Evolutionary conservation across 2,797 vertebrate species (phyloP).

Genomic region (Streptopelia turtur): DNA sequence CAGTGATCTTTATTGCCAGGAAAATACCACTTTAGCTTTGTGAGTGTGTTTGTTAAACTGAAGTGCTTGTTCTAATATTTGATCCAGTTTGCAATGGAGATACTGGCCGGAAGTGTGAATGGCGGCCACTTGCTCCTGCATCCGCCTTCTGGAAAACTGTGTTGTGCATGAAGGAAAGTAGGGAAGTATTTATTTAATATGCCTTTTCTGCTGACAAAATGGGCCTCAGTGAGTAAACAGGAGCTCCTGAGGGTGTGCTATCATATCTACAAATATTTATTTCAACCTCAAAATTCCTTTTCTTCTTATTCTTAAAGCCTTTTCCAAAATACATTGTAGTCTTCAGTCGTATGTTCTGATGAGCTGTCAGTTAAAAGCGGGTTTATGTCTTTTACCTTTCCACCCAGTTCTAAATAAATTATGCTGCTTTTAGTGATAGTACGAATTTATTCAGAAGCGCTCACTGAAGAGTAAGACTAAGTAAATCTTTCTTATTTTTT

Average conservation of each 20-base stretch:
- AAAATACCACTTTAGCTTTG: neutral
- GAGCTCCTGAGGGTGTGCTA: neutral
- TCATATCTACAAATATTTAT: constrained; percentile 9
- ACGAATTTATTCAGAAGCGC: neutral
- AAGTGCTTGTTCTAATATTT: neutral
- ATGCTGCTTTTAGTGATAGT: neutral
- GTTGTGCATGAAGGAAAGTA: neutral
- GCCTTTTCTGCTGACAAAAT: constrained; percentile 7
- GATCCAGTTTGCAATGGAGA: neutral
- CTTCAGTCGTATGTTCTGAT: neutral
- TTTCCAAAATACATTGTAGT: neutral
- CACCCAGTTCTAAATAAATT: neutral
- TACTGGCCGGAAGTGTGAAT: neutral
- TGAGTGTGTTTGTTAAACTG: neutral
- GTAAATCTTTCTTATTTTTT: neutral
- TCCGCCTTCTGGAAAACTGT: neutral
- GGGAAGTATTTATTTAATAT: neutral
- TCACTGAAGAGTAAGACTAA: neutral
- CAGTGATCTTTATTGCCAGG: neutral
- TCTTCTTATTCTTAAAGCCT: neutral
- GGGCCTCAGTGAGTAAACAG: neutral
- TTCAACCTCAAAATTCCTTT: neutral
- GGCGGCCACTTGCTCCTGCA: neutral
- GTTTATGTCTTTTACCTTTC: constrained; percentile 5
- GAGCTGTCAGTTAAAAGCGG: constrained; percentile 23